These are phyloP conservation scores for Etheostoma perlongum DNA, from an alignment of 2,797 vertebrate genomes.

Conservation along the genomic window DNA sequence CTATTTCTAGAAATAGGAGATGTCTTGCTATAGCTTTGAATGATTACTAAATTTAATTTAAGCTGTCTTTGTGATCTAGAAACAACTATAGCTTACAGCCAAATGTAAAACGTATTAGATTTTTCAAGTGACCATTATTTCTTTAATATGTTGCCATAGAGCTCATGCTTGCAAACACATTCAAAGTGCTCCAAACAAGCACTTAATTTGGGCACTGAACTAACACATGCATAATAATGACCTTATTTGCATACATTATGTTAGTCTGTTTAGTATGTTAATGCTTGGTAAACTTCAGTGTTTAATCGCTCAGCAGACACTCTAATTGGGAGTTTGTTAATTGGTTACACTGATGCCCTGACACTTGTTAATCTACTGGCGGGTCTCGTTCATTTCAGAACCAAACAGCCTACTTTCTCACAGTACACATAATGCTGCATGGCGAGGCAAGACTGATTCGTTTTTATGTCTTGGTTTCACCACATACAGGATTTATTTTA, in stretches of 20 bases:
- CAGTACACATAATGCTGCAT: background rate
- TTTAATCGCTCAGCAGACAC: slow-evolving; percentile 72
- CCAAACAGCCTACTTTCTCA: slow-evolving; percentile 29
- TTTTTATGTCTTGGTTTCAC: slow-evolving; percentile 12
- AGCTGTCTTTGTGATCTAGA: slow-evolving; percentile 33
- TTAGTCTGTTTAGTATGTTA: slow-evolving; percentile 80
- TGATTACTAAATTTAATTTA: slow-evolving; percentile 47
- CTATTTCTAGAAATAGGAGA: slow-evolving; percentile 10
- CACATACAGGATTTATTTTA: slow-evolving; percentile 10
- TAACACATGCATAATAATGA: slow-evolving; percentile 85
- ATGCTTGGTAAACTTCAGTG: slow-evolving; percentile 73
- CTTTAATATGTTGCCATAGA: slow-evolving; percentile 85
- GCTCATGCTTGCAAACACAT: slow-evolving; percentile 79
- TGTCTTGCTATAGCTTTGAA: slow-evolving; percentile 46
- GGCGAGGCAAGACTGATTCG: background rate
- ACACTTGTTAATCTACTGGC: slow-evolving; percentile 67
- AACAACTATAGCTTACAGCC: slow-evolving; percentile 50
- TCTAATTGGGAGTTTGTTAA: slow-evolving; percentile 75
- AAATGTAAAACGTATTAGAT: slow-evolving; percentile 80
- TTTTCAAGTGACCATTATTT: slow-evolving; percentile 85
- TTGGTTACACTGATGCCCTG: slow-evolving; percentile 69
- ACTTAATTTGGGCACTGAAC: slow-evolving; percentile 85
- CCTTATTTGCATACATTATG: slow-evolving; percentile 86
- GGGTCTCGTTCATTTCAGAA: slow-evolving; percentile 52
- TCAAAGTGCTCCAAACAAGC: slow-evolving; percentile 79